These are phyloP conservation scores for Polyommatus iphigenia DNA, from an alignment of 2,888 invertebrate species.

Conservation along the genomic window DNA sequence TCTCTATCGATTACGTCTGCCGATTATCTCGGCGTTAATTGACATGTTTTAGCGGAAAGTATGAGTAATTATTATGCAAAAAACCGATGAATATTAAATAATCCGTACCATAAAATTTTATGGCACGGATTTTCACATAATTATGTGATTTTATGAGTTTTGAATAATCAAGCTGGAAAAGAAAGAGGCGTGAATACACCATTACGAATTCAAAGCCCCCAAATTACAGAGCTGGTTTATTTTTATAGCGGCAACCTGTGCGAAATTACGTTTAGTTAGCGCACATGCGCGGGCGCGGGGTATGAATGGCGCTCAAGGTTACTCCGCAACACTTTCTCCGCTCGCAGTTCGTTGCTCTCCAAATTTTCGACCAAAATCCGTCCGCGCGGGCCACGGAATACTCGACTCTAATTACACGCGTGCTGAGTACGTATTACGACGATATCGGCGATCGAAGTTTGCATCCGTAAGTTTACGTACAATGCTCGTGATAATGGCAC, in stretches of 20 bases:
- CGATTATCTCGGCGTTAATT: not conserved
- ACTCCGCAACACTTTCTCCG: constrained; percentile 75
- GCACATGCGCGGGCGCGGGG: constrained; percentile 56
- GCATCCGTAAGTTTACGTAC: constrained; percentile 73
- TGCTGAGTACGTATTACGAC: constrained; percentile 41
- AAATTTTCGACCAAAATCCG: constrained; percentile 62
- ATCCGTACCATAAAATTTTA: not conserved
- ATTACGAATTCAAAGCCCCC: not conserved
- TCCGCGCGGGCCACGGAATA: not conserved
- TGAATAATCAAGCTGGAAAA: not conserved
- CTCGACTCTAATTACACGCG: constrained; percentile 36
- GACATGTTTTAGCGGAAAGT: not conserved
- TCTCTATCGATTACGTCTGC: not conserved
- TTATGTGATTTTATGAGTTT: not conserved
- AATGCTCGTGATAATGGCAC: constrained; percentile 76
- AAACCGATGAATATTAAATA: not conserved
- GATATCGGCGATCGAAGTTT: constrained; percentile 49
- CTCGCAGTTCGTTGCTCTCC: constrained; percentile 76
- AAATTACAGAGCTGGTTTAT: constrained; percentile 15
- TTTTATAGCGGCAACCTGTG: constrained; percentile 39
- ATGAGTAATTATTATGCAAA: not conserved
- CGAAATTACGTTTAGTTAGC: constrained; percentile 54
- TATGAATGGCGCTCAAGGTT: constrained; percentile 75
- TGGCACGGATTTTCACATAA: too few relatives aligned
- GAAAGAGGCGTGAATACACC: not conserved